Evolutionary conservation across 2,113 vertebrate genomes (phyloP).

Genomic region (Grammomys surdaster): DNA sequence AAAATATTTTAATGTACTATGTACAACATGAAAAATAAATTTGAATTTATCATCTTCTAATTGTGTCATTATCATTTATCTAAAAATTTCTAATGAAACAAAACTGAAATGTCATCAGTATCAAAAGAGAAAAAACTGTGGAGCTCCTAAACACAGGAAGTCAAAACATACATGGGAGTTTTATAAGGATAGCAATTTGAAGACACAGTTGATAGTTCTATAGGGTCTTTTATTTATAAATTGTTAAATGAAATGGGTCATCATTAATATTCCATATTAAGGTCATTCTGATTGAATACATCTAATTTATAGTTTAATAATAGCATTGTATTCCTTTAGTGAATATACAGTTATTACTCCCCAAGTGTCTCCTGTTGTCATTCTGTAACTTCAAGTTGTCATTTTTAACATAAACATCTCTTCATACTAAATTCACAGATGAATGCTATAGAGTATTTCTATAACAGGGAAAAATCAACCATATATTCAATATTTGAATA

Average conservation of each 20-base stretch:
- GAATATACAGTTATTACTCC: neutral
- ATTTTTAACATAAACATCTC: neutral
- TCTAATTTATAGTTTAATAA: neutral
- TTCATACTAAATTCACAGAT: neutral
- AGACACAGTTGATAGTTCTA: neutral
- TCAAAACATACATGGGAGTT: neutral
- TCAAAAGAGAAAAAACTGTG: neutral
- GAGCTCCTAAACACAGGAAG: neutral
- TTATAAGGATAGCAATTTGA: neutral
- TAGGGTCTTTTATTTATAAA: neutral
- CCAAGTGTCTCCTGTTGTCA: neutral
- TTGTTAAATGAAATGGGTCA: neutral
- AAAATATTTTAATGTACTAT: neutral
- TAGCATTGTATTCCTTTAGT: neutral
- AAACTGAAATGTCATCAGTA: neutral
- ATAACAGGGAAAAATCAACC: neutral
- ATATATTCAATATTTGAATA: neutral
- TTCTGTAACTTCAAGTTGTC: neutral
- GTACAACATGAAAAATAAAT: neutral
- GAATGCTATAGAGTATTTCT: neutral
- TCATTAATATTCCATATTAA: neutral
- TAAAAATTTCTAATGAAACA: neutral
- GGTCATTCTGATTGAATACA: neutral
- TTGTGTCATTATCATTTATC: neutral
- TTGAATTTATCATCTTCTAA: neutral